A percentile compares a stretch with the other conserved stretches of the same genome.
These are phyloP conservation scores for Coptodon bakossiorum DNA, from an alignment of 2,113 vertebrate genomes.

Conservation along the genomic window DNA sequence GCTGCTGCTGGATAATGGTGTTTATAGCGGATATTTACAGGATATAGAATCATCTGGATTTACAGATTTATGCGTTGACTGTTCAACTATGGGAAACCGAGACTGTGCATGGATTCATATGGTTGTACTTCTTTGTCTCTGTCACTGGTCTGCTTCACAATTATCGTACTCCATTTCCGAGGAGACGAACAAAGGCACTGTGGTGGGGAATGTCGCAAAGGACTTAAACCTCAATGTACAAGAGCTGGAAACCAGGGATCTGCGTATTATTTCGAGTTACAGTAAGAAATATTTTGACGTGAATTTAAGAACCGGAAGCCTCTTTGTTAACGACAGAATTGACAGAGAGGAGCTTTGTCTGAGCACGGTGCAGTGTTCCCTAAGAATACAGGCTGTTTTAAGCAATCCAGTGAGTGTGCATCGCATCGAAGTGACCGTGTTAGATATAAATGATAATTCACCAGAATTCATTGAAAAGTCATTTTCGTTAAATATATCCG, in stretches of 20 bases:
- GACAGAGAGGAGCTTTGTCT: constrained; percentile 65
- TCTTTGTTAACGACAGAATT: constrained; percentile 70
- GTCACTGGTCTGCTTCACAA: constrained; percentile 32
- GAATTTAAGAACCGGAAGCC: constrained; percentile 66
- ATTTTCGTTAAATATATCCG: constrained; percentile 2
- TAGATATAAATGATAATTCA: constrained; percentile 66
- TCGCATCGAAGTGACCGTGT: constrained; percentile 45
- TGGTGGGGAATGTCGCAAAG: constrained; percentile 64
- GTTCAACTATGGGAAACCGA: background rate
- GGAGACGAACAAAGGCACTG: constrained; percentile 59
- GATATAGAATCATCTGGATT: background rate
- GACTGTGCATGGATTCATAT: constrained; percentile 10
- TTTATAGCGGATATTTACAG: background rate
- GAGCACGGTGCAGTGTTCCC: constrained; percentile 19
- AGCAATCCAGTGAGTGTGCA: constrained; percentile 50
- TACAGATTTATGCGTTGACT: constrained; percentile 20
- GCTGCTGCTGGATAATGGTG: background rate
- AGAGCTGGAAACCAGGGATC: constrained; percentile 53
- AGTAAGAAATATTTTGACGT: constrained; percentile 63
- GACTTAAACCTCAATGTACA: constrained; percentile 55
- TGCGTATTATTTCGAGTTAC: constrained; percentile 65
- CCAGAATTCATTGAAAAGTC: constrained; percentile 40
- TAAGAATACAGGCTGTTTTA: constrained; percentile 56
- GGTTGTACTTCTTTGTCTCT: constrained; percentile 18
- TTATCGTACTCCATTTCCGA: constrained; percentile 56